These are phyloP conservation scores for Oxyura jamaicensis DNA, from an alignment of 2,113 vertebrate genomes.

Conservation along the genomic window DNA sequence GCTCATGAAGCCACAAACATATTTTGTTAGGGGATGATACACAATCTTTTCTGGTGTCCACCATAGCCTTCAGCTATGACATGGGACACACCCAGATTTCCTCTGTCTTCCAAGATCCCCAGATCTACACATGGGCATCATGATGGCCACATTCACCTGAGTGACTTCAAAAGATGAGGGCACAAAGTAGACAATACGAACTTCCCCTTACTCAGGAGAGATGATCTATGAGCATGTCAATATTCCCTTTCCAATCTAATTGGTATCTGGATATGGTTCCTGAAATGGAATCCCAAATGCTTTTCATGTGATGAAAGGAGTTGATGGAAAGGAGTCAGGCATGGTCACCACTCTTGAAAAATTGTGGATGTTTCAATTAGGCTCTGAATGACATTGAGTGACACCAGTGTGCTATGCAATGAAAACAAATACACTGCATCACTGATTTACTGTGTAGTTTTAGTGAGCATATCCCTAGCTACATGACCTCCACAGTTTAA, in stretches of 20 bases:
- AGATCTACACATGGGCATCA: background rate
- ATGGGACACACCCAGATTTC: background rate
- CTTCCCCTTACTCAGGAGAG: background rate
- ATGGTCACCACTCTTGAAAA: background rate
- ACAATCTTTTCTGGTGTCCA: background rate
- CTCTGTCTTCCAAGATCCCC: background rate
- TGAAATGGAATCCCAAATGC: background rate
- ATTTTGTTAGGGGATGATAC: background rate
- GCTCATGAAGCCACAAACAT: background rate
- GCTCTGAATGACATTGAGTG: background rate
- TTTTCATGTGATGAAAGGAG: background rate
- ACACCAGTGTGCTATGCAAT: background rate
- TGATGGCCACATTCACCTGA: background rate
- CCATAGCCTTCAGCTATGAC: fast-evolving
- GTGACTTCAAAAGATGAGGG: background rate
- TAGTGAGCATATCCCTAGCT: background rate
- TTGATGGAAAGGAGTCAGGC: background rate
- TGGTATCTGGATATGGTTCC: background rate
- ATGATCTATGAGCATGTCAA: background rate
- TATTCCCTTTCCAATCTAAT: background rate
- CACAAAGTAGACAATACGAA: background rate
- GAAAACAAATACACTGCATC: background rate
- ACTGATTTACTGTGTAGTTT: background rate
- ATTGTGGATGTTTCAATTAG: background rate
- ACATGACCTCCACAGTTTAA: background rate